These are phyloP conservation scores for Rhincodon typus DNA, from an alignment of 2,797 vertebrate genomes.

Conservation along the genomic window DNA sequence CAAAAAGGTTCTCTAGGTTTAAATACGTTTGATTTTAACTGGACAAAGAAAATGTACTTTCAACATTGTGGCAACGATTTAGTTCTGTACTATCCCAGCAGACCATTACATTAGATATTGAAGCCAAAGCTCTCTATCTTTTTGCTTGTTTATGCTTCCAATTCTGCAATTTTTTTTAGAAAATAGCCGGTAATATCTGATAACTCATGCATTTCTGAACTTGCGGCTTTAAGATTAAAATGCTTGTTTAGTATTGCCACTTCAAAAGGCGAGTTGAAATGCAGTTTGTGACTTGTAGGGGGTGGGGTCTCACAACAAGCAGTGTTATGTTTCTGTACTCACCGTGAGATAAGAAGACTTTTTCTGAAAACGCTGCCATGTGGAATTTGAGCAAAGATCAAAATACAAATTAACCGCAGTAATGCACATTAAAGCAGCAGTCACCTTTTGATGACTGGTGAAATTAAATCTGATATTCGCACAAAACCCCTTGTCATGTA, in stretches of 20 bases:
- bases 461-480: not conserved
- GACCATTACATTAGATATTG: not conserved
- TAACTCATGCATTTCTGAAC: not conserved
- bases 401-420: constrained; percentile 22
- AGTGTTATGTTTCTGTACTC: not conserved
- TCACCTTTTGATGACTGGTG: not conserved
- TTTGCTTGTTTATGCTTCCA: not conserved
- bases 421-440: constrained; percentile 8
- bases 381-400: constrained; percentile 19
- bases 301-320: not conserved
- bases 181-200: not conserved
- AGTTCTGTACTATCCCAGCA: not conserved
- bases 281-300: constrained; percentile 44
- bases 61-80: not conserved
- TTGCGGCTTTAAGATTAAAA: constrained; percentile 2
- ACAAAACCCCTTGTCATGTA: not conserved
- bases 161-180: not conserved
- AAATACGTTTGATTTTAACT: not conserved
- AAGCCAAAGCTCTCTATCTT: not conserved
- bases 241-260: constrained; percentile 44
- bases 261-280: constrained; percentile 48
- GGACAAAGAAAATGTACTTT: not conserved
- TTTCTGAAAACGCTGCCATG: not conserved
- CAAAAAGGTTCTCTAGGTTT: not conserved
- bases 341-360: not conserved